These are phyloP conservation scores for Oscheius sp. DNA, from an alignment of 2,888 invertebrate genomes.

Conservation along the genomic window DNA sequence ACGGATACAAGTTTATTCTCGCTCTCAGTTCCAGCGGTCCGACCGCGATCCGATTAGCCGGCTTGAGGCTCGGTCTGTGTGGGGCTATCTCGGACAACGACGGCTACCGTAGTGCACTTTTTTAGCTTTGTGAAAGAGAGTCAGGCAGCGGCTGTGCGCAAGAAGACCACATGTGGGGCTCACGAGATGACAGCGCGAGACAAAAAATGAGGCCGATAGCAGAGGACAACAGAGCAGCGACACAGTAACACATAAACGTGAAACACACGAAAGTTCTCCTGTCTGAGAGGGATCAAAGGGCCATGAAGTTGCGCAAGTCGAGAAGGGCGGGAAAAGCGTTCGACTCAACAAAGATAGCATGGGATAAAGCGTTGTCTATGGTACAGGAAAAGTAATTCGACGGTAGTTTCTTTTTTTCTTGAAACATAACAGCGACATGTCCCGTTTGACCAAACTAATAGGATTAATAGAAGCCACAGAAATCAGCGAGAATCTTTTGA, in stretches of 20 bases:
- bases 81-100: background rate
- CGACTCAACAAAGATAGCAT: too few relatives aligned
- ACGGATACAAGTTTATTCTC: background rate
- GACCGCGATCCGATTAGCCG: conserved; percentile 33
- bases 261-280: background rate
- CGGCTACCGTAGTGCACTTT: conserved; percentile 29
- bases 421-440: too few relatives aligned
- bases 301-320: too few relatives aligned
- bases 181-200: conserved; percentile 3
- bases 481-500: too few relatives aligned
- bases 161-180: conserved; percentile 24
- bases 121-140: background rate
- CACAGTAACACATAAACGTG: conserved; percentile 4
- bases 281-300: too few relatives aligned
- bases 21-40: conserved; percentile 28
- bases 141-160: too few relatives aligned
- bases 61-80: conserved; percentile 2
- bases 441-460: too few relatives aligned
- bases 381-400: too few relatives aligned
- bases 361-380: too few relatives aligned
- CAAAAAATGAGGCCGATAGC: background rate
- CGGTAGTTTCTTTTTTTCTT: too few relatives aligned
- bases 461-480: too few relatives aligned
- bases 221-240: conserved; percentile 3
- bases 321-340: too few relatives aligned